Conservation (phyloP, 2,113 vertebrate genomes). For the Chloroceryle aenea region DNA sequence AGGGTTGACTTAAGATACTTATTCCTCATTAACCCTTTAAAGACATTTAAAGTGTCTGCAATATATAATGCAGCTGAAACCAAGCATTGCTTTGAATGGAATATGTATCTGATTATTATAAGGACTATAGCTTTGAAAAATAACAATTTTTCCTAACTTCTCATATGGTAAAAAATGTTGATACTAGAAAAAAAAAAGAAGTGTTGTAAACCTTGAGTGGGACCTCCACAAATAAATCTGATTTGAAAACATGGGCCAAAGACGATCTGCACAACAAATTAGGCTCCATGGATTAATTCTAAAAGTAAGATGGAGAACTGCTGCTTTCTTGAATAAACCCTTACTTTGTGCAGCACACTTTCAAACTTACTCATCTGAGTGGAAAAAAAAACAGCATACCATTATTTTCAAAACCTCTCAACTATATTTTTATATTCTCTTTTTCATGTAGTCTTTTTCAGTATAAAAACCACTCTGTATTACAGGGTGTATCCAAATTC, state of each 20-base stretch:
- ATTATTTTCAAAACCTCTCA: not conserved
- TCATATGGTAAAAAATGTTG: not conserved
- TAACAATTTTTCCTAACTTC: not conserved
- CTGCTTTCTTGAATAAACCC: not conserved
- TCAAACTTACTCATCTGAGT: constrained; percentile 5
- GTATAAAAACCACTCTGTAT: constrained; percentile 41
- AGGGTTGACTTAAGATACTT: not conserved
- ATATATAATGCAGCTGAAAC: not conserved
- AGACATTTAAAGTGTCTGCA: not conserved
- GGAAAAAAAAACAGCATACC: not conserved
- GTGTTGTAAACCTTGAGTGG: not conserved
- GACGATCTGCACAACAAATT: not conserved
- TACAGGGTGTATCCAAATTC: constrained; percentile 64
- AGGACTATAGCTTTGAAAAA: not conserved
- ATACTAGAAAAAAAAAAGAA: not conserved
- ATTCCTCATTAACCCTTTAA: not conserved
- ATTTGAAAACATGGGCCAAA: not conserved
- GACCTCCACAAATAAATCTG: not conserved
- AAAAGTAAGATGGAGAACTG: not conserved
- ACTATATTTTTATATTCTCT: constrained; percentile 21
- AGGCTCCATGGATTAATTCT: not conserved
- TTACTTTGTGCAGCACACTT: not conserved
- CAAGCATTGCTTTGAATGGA: not conserved
- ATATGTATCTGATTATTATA: not conserved
- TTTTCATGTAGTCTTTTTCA: constrained; percentile 42